Base-by-base conservation (phyloP, 2,797 vertebrate species). In the Falco peregrinus region DNA sequence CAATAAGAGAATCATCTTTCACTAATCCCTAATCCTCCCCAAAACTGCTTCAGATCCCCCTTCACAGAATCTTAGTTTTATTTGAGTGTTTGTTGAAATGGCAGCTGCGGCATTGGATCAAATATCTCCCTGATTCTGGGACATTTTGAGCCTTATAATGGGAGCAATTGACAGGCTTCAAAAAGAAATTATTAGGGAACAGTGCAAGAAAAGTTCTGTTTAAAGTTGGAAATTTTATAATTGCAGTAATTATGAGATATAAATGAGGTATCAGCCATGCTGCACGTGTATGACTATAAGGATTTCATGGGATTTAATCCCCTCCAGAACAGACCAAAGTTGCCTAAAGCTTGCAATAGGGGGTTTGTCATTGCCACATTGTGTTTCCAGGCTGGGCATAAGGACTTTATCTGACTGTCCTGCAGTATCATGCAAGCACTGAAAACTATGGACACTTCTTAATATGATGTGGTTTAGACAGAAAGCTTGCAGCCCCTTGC, bases 81-180 rank as follows among this genome's bases (percentile, higher is more conserved):
- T 79, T 97, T 97, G 91, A 68, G 19, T 64, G 86, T 78, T 90
- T 92, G 48, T 90, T 60, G 69, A 60, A 29, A 79, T 61, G 69
- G 71, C 82, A 95, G 79, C 63, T 91, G 75, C 51, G 35, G 61
- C 51, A 67, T 89, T 81, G 74, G 70, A 65, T 79, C 82, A 67
- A 78, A 76, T 89, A 76, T 77, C 80, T 87, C 84, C 87, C 78
- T 73, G 67, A 81, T 64, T 84, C 80, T 81, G 73, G 39, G 51
- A 84, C 10, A 16, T 82, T 86, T 64, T 76, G 20, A 87, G 63
- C 31, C 4, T 50, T 31, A 12, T 33, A 37, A 35, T 26, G 10
- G 31, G 56, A 89, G 19, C 28, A 93, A 91, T 68, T 67, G 22
- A 43, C 13, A 68, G 17, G 39, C 20, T 73, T 90, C 19, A 67